Base-by-base conservation (phyloP, 1,140 invertebrate species). In the Cherax quadricarinatus region DNA sequence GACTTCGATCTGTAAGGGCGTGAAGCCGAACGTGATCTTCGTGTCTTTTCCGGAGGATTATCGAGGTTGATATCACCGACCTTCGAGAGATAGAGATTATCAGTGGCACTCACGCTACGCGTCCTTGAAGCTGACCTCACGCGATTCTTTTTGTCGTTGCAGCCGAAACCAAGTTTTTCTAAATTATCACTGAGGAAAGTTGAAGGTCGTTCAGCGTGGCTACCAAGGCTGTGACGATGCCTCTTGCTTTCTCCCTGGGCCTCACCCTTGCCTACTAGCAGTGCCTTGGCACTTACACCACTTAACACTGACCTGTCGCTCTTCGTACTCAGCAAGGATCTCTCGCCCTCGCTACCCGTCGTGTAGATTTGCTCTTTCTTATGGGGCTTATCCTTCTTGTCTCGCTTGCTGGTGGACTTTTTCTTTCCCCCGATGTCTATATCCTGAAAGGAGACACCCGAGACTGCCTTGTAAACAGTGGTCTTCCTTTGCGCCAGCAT, bases 381-480 rank as follows among this genome's bases (percentile, higher is more conserved):
- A 9, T 92, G 82, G 1, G 12, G n/a, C 30, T 73, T 89, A 66
- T 73, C 83, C 5, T 87, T 78, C 70, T 81, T 93, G 4, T 93
- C 85, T 24, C 75, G 21, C 57, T 87, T 93, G 16, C 66, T 84
- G 21, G 51, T 83, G 10, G 85, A 87, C 30, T 83, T 89, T 51
- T 80, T 86, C 83, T 93, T 93, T 1, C 85, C 88, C 12, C 88
- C 92, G 1, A 93, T 49, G 51, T 93, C 92, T n/a, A 90, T 93
- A 60, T 93, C 92, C 57, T 93, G 92, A 78, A 93, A 93, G 4
- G 92, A 93, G 16, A 93, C 92, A 4, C 92, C 92, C 9, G 92
- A 93, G 24, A 93, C 88, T 3, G 92, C 92, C 73, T 93, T 93
- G 85, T 93, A 93, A 41, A 93, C 88, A 14, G 87, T 93, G 4